Evolutionary conservation across 92 coral and sea anemone genomes (phyloP), one percentile per base, ranked within the genome.

Genomic region (Anthopleura xanthogrammica): DNA sequence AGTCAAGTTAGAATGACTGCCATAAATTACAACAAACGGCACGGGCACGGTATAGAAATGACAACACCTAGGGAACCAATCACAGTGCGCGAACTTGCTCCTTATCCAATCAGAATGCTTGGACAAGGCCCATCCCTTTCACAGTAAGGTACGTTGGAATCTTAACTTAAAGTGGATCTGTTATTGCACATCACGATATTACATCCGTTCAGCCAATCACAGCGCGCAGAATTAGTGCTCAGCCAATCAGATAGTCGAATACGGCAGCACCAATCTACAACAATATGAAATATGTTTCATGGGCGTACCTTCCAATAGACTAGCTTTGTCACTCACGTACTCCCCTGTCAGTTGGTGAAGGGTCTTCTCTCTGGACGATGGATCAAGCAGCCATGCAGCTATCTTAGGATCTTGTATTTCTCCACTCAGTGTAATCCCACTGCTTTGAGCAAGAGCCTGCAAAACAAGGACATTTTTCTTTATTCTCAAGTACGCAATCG

Each of bases 371-470:
- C 92, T 94, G 1, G 98, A 91, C 39, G 89, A 94, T 16, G 99
- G 99, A 85, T 97, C 98, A 16, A 92, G 88, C 64, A 97, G 88
- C 99, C 99, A 97, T 24, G 95, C 81, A 1, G 99, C 99, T 41
- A 97, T 90, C 80, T 92, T 94, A 16, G 99, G 99, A 84, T 97
- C 99, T 68, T 87, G 92, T 22, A 90, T 83, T 19, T 90, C 89
- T 46, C 98, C 97, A 42, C 78, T 68, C 39, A 94, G 88, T 42
- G 94, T 84, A 70, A 94, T 78, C 22, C 98, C 95, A 78, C 97
- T 86, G n/a, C 91, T 87, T 43, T 86, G 97, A 42, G 95, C 91
- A 9, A 92, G 79, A 52, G 84, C 89, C 99, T 97, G 68, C 16
- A 62, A 64, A 52, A 80, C 8, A 65, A 64, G 9, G 16, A 43